These are phyloP conservation scores for Apantesis nais DNA, from an alignment of 2,888 invertebrate genomes.

Conservation along the genomic window DNA sequence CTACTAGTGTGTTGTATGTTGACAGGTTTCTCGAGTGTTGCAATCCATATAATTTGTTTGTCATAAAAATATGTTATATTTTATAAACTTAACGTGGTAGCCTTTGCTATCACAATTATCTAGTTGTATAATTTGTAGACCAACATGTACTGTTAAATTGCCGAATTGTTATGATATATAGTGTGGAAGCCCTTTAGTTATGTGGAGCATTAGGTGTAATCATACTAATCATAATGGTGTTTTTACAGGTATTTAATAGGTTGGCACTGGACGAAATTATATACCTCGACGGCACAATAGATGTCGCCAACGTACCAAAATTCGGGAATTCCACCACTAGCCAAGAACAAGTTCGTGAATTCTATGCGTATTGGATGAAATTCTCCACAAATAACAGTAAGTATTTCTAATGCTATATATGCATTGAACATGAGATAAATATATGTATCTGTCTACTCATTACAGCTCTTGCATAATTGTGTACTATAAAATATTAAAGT, in stretches of 20 bases:
- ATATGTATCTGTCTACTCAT: too few species aligned
- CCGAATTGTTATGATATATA: too few species aligned
- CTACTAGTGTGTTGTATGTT: too few species aligned
- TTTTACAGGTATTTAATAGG: slow-evolving; percentile 89
- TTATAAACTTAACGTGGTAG: too few species aligned
- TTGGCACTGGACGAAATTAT: slow-evolving; percentile 95
- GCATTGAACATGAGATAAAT: neutral
- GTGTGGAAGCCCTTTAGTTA: too few species aligned
- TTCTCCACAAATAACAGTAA: slow-evolving; percentile 95
- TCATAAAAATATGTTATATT: too few species aligned
- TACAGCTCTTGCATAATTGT: neutral
- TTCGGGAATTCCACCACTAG: slow-evolving; percentile 93
- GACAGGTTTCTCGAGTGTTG: too few species aligned
- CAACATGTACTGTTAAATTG: too few species aligned
- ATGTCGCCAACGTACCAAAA: slow-evolving; percentile 89
- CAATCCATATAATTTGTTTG: neutral
- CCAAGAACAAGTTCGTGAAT: slow-evolving; percentile 94
- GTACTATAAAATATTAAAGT: too few species aligned
- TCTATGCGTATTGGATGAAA: slow-evolving; percentile 97
- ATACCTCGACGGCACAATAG: slow-evolving; percentile 90
- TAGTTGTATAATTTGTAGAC: too few species aligned
- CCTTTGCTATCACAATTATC: too few species aligned
- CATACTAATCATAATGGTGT: slow-evolving; percentile 14
- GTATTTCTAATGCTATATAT: slow-evolving; percentile 21
- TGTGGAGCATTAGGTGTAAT: too few species aligned